Evolutionary conservation across 1,140 invertebrate species (phyloP).

Genomic region (Maniola jurtina): DNA sequence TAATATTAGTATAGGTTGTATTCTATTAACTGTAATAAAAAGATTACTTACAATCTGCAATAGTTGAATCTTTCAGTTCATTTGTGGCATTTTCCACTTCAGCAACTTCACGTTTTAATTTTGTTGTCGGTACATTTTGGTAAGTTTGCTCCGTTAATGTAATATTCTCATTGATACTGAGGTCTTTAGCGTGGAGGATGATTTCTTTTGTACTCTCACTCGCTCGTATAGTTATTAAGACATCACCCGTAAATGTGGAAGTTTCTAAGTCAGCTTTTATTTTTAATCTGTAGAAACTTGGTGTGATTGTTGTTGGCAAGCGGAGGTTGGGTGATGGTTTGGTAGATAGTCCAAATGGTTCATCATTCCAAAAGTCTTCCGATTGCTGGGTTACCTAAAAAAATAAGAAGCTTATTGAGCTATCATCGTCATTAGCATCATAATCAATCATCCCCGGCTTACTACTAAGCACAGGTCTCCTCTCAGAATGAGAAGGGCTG

Average conservation of each 20-base stretch:
- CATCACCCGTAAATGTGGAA: slow-evolving; percentile 82
- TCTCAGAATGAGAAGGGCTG: too few species aligned
- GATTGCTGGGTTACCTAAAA: slow-evolving; percentile 58
- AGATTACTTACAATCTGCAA: neutral
- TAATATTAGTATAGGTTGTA: too few species aligned
- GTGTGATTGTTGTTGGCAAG: slow-evolving; percentile 81
- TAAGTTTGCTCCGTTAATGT: slow-evolving; percentile 71
- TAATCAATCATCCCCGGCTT: too few species aligned
- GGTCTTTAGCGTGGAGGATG: slow-evolving; percentile 83
- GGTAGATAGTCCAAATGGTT: slow-evolving; percentile 52
- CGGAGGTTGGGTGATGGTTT: slow-evolving; percentile 64
- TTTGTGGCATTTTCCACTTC: slow-evolving; percentile 24
- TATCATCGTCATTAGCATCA: too few species aligned
- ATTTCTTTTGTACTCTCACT: slow-evolving; percentile 73
- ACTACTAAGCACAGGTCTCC: too few species aligned
- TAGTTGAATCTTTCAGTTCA: slow-evolving; percentile 1
- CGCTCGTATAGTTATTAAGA: slow-evolving; percentile 79
- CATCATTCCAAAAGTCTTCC: slow-evolving; percentile 60
- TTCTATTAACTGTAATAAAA: neutral
- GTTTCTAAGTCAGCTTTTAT: slow-evolving; percentile 81
- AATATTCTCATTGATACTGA: slow-evolving; percentile 76
- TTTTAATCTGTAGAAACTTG: slow-evolving; percentile 84
- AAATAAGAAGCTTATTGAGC: neutral
- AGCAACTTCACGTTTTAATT: slow-evolving; percentile 38
- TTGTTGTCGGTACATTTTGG: slow-evolving; percentile 48